Percentiles rank a stretch among this genome's conserved stretches.
Evolutionary conservation across 37 sponge, comb jelly and placozoan species (phyloP).

Genomic region (Ianthella basta): DNA sequence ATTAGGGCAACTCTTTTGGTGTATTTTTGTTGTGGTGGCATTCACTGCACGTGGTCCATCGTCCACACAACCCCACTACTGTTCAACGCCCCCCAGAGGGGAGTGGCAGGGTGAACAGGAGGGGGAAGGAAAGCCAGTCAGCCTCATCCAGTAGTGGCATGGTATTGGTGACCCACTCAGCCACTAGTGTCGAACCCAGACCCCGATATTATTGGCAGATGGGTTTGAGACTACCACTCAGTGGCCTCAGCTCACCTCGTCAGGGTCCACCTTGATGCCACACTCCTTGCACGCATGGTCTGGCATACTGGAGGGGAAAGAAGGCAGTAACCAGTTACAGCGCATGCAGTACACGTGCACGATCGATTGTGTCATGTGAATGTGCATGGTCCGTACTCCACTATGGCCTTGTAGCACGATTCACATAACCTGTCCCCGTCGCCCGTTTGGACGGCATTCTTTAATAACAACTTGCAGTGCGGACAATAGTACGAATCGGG

Average conservation of each 20-base stretch:
- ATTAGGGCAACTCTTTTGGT: too few relatives aligned
- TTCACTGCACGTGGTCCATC: too few relatives aligned
- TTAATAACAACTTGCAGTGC: slow-evolving; percentile 13
- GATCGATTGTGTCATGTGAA: neutral
- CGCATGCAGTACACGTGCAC: neutral
- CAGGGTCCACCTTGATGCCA: neutral
- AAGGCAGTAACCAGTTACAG: neutral
- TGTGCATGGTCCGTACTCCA: neutral
- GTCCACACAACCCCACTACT: too few relatives aligned
- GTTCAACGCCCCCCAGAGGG: too few relatives aligned
- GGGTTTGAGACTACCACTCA: too few relatives aligned
- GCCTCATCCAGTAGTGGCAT: too few relatives aligned
- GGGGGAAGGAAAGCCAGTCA: too few relatives aligned
- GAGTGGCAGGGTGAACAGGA: too few relatives aligned
- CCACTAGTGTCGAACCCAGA: too few relatives aligned
- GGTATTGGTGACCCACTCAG: too few relatives aligned
- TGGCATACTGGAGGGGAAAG: neutral
- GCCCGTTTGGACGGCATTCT: slow-evolving; percentile 17
- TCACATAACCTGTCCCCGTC: slow-evolving; percentile 21
- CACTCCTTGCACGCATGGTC: neutral
- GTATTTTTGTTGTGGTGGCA: too few relatives aligned
- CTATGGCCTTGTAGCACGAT: neutral
- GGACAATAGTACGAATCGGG: slow-evolving; percentile 5
- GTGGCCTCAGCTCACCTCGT: neutral
- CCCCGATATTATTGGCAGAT: too few relatives aligned